Base-by-base conservation (phyloP, 2,113 vertebrate species). In the Mastomys coucha region DNA sequence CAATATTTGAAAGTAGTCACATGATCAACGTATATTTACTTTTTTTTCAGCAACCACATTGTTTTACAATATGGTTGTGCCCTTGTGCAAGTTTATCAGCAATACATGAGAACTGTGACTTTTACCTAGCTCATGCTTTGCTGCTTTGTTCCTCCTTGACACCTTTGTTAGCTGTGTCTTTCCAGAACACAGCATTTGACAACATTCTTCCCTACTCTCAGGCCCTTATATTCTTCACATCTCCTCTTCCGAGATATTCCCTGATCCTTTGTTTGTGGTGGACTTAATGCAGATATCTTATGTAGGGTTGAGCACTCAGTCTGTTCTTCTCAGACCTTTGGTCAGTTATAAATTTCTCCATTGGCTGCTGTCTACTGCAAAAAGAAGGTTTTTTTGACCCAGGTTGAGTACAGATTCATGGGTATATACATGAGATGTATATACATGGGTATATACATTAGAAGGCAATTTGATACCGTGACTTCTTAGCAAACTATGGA, bases 1-100 rank as follows among this genome's bases (percentile, higher is more conserved):
- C 89, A 95, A 93, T 76, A 91, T 12, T 42, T 63, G 67, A 96
- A 73, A 89, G 14, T 58, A 12, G 20, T 26, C 20, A 81, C 86
- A 51, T 36, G 65, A 86, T 80, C 81, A 77, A 82, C 77, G 5
- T 85, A 45, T 88, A 78, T 82, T 91, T 93, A 22, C 28, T 42
- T 81, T 65, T 58, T 93, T 56, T 28, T 45, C 60, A 91, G 77
- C 56, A 93, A 82, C 26, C 56, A 63, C 60, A 65, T 90, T 87
- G 3, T 87, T 94, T 97, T 39, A 26, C 26, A 69, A 49, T 24
- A 87, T 9, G 58, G 6, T 85, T 69, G 11, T 82, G 76, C 53
- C 33, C n/a, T 77, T 95, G 60, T 84, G 8, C 13, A 95, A 60
- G 56, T 88, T 19, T 24, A 77, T 69, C 67, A 84, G 9, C 56